Conservation (phyloP, 92 coral and sea anemone genomes). For the Heteractis magnifica region DNA sequence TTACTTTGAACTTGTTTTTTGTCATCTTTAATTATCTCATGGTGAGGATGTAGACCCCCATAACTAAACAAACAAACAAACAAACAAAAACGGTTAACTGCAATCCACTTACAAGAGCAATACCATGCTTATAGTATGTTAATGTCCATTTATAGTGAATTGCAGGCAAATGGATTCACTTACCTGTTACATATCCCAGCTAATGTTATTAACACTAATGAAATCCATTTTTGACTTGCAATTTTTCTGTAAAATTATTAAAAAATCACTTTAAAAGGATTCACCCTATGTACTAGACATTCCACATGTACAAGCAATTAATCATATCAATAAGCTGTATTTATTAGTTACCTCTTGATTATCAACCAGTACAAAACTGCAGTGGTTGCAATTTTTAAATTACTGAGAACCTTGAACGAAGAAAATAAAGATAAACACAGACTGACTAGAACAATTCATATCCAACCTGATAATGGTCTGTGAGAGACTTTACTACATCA, state of each 20-base stretch:
- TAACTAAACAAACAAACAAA: conserved; percentile 48
- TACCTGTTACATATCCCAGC: conserved; percentile 87
- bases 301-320: not conserved
- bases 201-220: conserved; percentile 67
- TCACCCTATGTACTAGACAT: not conserved
- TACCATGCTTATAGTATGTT: too few relatives aligned
- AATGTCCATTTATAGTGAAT: too few relatives aligned
- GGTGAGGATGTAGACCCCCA: conserved; percentile 61
- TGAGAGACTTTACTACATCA: too few relatives aligned
- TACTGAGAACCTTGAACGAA: conserved; percentile 66
- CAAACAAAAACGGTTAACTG: not conserved
- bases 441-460: not conserved
- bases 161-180: not conserved
- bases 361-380: conserved; percentile 71
- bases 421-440: not conserved
- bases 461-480: not conserved
- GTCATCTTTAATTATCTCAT: conserved; percentile 36
- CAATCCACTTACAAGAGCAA: not conserved
- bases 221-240: conserved; percentile 66
- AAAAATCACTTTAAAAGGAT: not conserved
- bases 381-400: conserved; percentile 73
- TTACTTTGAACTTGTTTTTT: conserved; percentile 24
- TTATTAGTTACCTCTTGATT: conserved; percentile 59
- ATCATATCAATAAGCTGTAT: too few relatives aligned
- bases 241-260: conserved; percentile 42